Evolutionary conservation across 2,888 invertebrate species (phyloP).

Genomic region (Ectemnius lituratus): DNA sequence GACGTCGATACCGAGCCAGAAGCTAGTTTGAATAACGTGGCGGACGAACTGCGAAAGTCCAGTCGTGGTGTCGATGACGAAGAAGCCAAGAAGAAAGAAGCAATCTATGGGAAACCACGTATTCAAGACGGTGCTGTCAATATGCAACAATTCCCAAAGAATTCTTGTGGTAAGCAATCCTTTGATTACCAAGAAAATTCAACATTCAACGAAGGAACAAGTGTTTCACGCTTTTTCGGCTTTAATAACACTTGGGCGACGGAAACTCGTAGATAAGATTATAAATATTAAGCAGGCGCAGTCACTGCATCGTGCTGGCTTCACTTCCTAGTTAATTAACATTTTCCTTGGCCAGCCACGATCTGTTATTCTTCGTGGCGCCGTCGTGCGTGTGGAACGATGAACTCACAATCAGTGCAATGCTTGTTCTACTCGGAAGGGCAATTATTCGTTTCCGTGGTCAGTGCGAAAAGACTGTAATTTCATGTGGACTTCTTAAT

Average conservation of each 20-base stretch:
- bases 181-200: neutral
- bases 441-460: constrained; percentile 3
- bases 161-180: constrained; percentile 63
- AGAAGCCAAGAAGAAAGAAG: constrained; percentile 79
- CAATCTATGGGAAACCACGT: constrained; percentile 82
- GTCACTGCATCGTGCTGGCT: constrained; percentile 9
- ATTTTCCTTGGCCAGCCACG: constrained; percentile 23
- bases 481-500: neutral
- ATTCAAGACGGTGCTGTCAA: constrained; percentile 66
- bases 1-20: constrained; percentile 79
- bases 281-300: constrained; percentile 32
- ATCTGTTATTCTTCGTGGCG: constrained; percentile 20
- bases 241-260: too few species aligned
- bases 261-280: neutral
- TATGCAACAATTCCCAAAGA: constrained; percentile 72
- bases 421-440: constrained; percentile 1
- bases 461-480: neutral
- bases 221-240: too few species aligned
- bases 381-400: constrained; percentile 24
- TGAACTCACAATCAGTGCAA: constrained; percentile 19
- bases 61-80: constrained; percentile 74
- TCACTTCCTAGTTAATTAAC: constrained; percentile 37
- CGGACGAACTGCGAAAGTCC: constrained; percentile 81
- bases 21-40: constrained; percentile 81
- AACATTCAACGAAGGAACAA: too few species aligned